These are phyloP conservation scores for Illadopsis cleaveri DNA, from an alignment of 2,113 vertebrate genomes.

Conservation along the genomic window DNA sequence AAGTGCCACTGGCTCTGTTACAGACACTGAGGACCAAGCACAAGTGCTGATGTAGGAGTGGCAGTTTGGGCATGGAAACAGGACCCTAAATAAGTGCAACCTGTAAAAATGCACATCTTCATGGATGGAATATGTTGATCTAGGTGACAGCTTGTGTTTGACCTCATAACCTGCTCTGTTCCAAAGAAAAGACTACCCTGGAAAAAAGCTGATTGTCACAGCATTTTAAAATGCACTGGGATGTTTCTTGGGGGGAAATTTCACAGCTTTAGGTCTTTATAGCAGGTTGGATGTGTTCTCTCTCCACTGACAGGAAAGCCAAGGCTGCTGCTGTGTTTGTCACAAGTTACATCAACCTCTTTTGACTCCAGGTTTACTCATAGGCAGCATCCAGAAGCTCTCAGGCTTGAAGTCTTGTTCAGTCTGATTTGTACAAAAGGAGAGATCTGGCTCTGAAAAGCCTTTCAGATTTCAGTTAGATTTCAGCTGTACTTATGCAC, in stretches of 20 bases:
- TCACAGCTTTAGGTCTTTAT: background rate
- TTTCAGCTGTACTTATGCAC: background rate
- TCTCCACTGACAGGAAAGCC: background rate
- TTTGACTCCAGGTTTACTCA: background rate
- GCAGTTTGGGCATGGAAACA: background rate
- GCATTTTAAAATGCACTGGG: background rate
- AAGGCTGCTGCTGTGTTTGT: background rate
- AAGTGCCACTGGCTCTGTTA: background rate
- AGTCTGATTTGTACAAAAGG: background rate
- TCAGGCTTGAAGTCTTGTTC: background rate
- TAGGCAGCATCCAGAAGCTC: background rate
- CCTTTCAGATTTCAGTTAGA: background rate
- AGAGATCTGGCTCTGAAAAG: background rate
- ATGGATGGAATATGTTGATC: rapidly evolving
- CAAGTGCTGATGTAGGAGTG: background rate
- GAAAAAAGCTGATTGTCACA: background rate
- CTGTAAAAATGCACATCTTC: background rate
- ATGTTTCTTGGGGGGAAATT: background rate
- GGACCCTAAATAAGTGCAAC: background rate
- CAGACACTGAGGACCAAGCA: background rate
- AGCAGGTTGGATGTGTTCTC: background rate
- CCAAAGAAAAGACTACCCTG: background rate
- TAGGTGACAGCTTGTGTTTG: background rate
- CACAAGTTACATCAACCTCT: background rate
- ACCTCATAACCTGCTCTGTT: background rate